A percentile compares a stretch with the other conserved stretches of the same genome.
phyloP scores from a whole-genome alignment of 2,888 invertebrate species.

The Eupithecia insigniata region DNA sequence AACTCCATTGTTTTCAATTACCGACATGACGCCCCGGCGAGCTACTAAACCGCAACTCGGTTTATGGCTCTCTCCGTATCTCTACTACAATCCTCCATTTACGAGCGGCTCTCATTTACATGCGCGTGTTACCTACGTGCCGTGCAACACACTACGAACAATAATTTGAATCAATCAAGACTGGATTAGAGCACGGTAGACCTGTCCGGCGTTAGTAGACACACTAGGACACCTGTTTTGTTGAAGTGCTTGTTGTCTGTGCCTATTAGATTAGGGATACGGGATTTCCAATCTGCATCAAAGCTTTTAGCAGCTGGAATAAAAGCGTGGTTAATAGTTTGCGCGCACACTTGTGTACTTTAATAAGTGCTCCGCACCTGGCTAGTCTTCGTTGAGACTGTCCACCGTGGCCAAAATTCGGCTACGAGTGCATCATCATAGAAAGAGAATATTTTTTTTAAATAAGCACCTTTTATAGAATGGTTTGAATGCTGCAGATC shows the following conservation, averaged over 20 bases:
- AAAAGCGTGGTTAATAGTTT: not conserved
- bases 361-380: too few relatives aligned
- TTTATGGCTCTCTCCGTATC: conserved; percentile 75
- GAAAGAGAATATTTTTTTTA: too few relatives aligned
- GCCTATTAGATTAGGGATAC: not conserved
- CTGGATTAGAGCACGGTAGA: conserved; percentile 35
- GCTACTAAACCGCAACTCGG: conserved; percentile 75
- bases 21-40: conserved; percentile 79
- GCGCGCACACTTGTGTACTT: too few relatives aligned
- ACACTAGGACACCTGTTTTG: not conserved
- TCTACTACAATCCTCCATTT: conserved; percentile 75
- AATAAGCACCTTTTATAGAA: conserved; percentile 93
- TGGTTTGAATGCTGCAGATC: conserved; percentile 91
- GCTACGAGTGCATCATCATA: too few relatives aligned
- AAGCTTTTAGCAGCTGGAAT: not conserved
- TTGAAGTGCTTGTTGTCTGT: not conserved
- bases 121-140: conserved; percentile 53
- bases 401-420: too few relatives aligned
- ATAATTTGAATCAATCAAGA: conserved; percentile 73
- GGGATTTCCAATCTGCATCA: not conserved
- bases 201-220: not conserved
- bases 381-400: too few relatives aligned
- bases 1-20: conserved; percentile 84
- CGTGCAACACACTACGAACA: conserved; percentile 54
- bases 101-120: conserved; percentile 62